Conservation (phyloP, 2,888 invertebrate genomes). For the Drosophila greeni region DNA sequence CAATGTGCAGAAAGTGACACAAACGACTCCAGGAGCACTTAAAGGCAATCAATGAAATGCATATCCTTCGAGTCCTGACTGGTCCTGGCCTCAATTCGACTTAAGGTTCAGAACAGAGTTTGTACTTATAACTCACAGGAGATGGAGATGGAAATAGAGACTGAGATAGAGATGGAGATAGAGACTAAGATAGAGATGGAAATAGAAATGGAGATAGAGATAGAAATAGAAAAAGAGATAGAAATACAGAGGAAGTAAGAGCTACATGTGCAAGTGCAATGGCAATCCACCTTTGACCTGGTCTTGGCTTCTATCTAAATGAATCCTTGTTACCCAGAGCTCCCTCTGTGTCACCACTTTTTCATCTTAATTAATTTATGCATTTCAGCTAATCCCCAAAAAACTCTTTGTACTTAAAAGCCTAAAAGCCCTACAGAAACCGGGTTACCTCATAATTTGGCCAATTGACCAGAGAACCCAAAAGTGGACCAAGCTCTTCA, state of each 20-base stretch:
- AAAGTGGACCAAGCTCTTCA: neutral
- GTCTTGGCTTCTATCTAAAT: conserved; percentile 11
- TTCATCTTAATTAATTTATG: conserved; percentile 59
- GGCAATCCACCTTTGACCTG: neutral
- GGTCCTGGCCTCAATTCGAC: conserved; percentile 42
- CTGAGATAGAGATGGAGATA: neutral
- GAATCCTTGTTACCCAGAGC: neutral
- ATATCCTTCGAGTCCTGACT: conserved; percentile 3
- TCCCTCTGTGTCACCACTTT: conserved; percentile 17
- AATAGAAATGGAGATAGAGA: neutral
- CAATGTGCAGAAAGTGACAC: conserved; percentile 28
- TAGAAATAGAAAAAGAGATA: neutral
- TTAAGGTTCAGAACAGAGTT: conserved; percentile 6
- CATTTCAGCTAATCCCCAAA: conserved; percentile 19
- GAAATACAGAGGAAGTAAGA: neutral
- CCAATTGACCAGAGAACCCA: conserved; percentile 9
- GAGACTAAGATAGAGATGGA: neutral
- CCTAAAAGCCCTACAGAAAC: neutral
- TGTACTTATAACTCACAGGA: conserved; percentile 35
- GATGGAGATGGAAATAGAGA: neutral
- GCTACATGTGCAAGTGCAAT: conserved; percentile 8
- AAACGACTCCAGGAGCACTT: conserved; percentile 45
- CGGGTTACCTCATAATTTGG: conserved; percentile 7
- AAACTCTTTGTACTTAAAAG: neutral
- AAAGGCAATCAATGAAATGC: conserved; percentile 68